Conservation (phyloP, 2,113 vertebrate species). For the Xerus inauris region DNA sequence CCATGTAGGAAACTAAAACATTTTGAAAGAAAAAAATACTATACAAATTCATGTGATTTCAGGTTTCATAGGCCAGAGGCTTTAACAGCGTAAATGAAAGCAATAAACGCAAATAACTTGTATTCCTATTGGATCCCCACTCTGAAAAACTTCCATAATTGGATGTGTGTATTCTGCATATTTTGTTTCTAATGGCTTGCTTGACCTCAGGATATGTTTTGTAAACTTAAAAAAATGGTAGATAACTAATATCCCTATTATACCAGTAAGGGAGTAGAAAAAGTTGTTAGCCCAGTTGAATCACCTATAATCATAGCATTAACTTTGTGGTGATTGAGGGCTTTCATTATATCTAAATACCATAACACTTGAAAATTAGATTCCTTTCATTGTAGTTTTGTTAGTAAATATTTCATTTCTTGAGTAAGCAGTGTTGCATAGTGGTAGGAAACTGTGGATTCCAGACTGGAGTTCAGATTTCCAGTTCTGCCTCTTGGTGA, state of each 20-base stretch:
- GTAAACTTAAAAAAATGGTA: not conserved
- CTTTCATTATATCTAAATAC: slow-evolving; percentile 16
- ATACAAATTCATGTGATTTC: not conserved
- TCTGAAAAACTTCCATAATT: slow-evolving; percentile 15
- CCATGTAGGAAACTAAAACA: slow-evolving; percentile 1
- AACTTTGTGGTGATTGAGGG: not conserved
- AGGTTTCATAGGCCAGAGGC: not conserved
- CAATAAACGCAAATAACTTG: not conserved
- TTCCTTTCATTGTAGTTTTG: not conserved
- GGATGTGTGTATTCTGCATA: not conserved
- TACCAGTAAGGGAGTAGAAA: slow-evolving; percentile 12
- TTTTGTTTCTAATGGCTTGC: not conserved
- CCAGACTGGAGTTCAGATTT: slow-evolving; percentile 48
- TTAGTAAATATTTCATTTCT: slow-evolving; percentile 51
- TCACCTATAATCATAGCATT: not conserved
- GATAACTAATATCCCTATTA: not conserved
- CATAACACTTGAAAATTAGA: not conserved
- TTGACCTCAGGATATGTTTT: slow-evolving; percentile 7
- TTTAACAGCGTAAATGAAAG: slow-evolving; percentile 19
- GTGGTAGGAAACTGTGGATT: not conserved
- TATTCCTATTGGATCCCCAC: not conserved
- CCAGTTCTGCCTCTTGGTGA: not conserved
- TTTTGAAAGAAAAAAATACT: not conserved
- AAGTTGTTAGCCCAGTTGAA: not conserved
- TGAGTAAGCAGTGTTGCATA: not conserved